Evolutionary conservation across 1,140 invertebrate species (phyloP).

Genomic region (Drosophila pectinifera): DNA sequence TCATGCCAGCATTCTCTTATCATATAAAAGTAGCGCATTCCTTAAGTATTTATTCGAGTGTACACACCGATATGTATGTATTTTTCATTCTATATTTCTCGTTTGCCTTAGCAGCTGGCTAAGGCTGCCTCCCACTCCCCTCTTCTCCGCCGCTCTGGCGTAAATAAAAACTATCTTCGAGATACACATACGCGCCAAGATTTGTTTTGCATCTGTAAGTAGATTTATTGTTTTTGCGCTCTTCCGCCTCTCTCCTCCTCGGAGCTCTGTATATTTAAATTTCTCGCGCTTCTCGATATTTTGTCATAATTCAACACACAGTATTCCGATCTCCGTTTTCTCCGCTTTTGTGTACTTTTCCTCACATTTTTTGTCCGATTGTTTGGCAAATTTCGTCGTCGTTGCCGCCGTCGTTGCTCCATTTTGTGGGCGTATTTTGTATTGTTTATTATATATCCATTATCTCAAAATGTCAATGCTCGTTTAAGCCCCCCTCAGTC

Average conservation of each 20-base stretch:
- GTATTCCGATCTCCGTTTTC: conserved; percentile 8
- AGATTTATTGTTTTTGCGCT: conserved; percentile 59
- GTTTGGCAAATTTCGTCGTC: conserved; percentile 72
- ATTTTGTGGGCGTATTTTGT: conserved; percentile 72
- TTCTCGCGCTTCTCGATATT: conserved; percentile 32
- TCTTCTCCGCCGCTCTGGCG: background rate
- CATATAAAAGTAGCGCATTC: background rate
- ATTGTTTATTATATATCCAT: conserved; percentile 51
- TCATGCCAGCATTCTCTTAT: background rate
- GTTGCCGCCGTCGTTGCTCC: conserved; percentile 53
- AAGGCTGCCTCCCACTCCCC: conserved; percentile 27
- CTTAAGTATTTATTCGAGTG: conserved; percentile 5
- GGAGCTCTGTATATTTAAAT: conserved; percentile 24
- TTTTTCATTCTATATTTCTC: conserved; percentile 63
- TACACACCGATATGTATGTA: conserved; percentile 32
- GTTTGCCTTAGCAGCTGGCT: conserved; percentile 52
- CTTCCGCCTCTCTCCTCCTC: conserved; percentile 14
- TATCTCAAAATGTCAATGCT: conserved; percentile 74
- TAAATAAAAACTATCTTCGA: conserved; percentile 56
- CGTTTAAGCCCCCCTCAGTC: conserved; percentile 42
- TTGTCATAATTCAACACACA: conserved; percentile 58
- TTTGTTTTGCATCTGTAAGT: conserved; percentile 59
- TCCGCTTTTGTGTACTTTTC: conserved; percentile 58
- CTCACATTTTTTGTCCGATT: conserved; percentile 67
- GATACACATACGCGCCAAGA: conserved; percentile 56